Percentiles rank a stretch among this genome's conserved stretches.
phyloP scores from a whole-genome alignment of 1,140 invertebrate species.

The Drosophila teissieri region DNA sequence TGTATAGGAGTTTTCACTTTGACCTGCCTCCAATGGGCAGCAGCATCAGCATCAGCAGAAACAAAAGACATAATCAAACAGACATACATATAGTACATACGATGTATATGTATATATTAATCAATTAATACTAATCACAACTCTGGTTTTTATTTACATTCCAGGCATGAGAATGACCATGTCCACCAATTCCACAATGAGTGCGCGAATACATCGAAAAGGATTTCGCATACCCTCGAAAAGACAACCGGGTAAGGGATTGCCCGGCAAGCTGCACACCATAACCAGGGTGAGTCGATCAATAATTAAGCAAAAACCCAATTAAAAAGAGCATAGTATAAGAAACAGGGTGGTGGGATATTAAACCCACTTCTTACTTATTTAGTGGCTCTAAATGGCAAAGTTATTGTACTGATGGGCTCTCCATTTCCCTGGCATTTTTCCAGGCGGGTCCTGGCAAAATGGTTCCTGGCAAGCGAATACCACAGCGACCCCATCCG shows the following conservation, averaged over 20 bases:
- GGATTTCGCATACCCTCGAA: conserved; percentile 86
- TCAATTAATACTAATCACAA: too few relatives aligned
- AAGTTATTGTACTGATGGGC: too few relatives aligned
- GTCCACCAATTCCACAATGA: conserved; percentile 88
- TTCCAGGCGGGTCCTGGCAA: conserved; percentile 85
- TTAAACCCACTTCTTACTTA: too few relatives aligned
- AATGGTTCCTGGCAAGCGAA: conserved; percentile 85
- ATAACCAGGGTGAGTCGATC: conserved; percentile 72
- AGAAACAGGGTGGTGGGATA: background rate
- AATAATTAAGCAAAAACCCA: background rate
- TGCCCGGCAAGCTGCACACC: conserved; percentile 85
- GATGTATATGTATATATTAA: too few relatives aligned
- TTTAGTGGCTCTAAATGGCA: too few relatives aligned
- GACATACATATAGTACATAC: too few relatives aligned
- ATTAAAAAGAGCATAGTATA: too few relatives aligned
- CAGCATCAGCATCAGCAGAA: too few relatives aligned
- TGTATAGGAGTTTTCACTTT: background rate
- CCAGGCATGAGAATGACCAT: conserved; percentile 89
- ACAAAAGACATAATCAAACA: background rate
- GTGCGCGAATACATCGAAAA: conserved; percentile 87
- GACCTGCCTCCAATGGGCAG: background rate
- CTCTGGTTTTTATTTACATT: conserved; percentile 16
- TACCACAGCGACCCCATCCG: conserved; percentile 81
- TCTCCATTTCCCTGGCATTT: background rate
- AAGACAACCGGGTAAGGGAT: conserved; percentile 86